Evolutionary conservation across 2,113 vertebrate genomes (phyloP), one percentile per base, ranked within the genome.

Genomic region (Paramormyrops kingsleyae): DNA sequence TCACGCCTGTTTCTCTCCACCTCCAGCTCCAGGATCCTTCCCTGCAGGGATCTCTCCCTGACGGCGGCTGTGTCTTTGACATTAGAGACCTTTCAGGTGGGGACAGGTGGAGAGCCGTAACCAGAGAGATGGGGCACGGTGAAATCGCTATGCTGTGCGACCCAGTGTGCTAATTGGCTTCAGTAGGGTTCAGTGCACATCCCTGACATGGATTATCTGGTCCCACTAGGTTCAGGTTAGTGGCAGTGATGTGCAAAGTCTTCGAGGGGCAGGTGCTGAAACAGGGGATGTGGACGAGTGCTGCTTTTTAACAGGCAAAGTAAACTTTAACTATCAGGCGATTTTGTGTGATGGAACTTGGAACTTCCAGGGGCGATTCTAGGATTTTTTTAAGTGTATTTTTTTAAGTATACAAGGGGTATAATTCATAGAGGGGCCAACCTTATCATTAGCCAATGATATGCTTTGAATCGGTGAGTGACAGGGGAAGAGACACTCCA

Each of bases 21-120:
- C 94, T 97, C 97, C 91, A 98, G 95, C 91, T 94, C 91, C 52
- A 95, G 88, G 92, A 98, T 93, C 94, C 96, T 97, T 89, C 89
- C 90, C 93, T 97, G 95, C 90, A 98, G 95, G 39, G 89, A 91
- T 47, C 92, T 94, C 50, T 98, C 96, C 93, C 91, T 95, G 59
- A 93, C 92, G 15, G 89, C 91, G 0, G 94, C 94, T 90, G 95
- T 96, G 88, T 94, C 95, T 92, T 93, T 92, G 87, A 97, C 96
- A 92, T 96, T 96, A 87, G 91, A 94, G 83, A 98, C 94, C 98
- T 99, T 87, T 44, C 50, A 7, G 4, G 21, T 53, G 56, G 92
- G 93, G 85, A 92, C 42, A 93, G 91, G 44, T 91, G 91, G 89
- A 21, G 70, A 52, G 35, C 46, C 9, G 56, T 56, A 49, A 83